A percentile compares a stretch with the other conserved stretches of the same genome.
Conservation (phyloP, 2,113 vertebrate genomes). For the Tonatia bakeri region DNA sequence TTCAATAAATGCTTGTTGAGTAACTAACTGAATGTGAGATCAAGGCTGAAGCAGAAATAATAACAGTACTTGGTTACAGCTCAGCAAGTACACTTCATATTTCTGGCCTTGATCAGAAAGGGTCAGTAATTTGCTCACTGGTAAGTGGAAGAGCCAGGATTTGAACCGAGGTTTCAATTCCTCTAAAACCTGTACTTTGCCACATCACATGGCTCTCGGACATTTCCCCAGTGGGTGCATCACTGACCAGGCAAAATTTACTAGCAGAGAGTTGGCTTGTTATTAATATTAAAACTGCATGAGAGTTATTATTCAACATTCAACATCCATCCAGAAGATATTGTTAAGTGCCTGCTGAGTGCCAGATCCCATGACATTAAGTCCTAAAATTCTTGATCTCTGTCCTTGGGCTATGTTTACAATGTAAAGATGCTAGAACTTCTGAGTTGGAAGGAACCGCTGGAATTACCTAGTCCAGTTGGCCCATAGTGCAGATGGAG, state of each 20-base stretch:
- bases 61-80: not conserved
- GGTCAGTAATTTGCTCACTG: not conserved
- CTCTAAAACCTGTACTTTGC: not conserved
- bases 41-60: not conserved
- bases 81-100: not conserved
- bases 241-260: not conserved
- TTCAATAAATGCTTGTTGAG: not conserved
- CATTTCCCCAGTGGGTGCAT: not conserved
- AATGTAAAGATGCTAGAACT: not conserved
- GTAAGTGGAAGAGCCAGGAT: not conserved
- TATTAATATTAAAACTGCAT: not conserved
- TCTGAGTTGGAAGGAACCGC: not conserved
- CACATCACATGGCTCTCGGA: not conserved
- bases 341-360: not conserved
- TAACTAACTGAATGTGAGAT: not conserved
- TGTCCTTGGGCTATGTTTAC: not conserved
- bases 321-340: not conserved
- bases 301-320: not conserved
- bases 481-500: not conserved
- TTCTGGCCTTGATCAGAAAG: not conserved
- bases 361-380: not conserved
- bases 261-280: not conserved
- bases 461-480: not conserved
- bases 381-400: not conserved
- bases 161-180: not conserved